These are phyloP conservation scores for Augochlorella aurata DNA, from an alignment of 2,888 invertebrate genomes.

Conservation along the genomic window DNA sequence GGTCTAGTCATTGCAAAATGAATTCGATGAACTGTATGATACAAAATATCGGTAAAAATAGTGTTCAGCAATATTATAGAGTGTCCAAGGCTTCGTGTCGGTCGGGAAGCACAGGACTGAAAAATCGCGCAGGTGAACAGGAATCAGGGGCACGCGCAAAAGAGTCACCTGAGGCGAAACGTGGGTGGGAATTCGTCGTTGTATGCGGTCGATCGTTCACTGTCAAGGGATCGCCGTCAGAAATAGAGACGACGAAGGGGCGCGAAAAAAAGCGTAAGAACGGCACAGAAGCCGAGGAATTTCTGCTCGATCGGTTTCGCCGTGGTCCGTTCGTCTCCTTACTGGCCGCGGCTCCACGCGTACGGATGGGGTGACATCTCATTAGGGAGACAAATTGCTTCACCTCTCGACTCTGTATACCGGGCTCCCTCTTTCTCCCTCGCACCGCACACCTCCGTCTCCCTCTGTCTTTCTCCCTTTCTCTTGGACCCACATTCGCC, in stretches of 20 bases:
- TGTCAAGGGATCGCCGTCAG: constrained; percentile 42
- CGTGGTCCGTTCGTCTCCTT: constrained; percentile 67
- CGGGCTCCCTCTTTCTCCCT: constrained; percentile 30
- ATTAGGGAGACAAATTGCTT: constrained; percentile 82
- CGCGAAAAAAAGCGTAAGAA: constrained; percentile 36
- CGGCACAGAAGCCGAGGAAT: constrained; percentile 52
- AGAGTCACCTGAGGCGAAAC: background rate
- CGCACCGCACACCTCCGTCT: background rate
- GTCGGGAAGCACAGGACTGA: background rate
- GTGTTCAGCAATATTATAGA: too few species aligned
- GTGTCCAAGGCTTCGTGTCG: too few species aligned
- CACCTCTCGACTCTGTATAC: constrained; percentile 73
- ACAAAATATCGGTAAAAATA: too few species aligned
- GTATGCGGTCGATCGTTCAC: constrained; percentile 44
- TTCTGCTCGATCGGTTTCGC: constrained; percentile 68
- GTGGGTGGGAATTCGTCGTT: background rate
- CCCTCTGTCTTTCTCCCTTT: background rate
- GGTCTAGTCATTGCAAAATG: too few species aligned
- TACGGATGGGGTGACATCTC: constrained; percentile 81
- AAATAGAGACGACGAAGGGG: constrained; percentile 5
- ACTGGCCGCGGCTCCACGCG: constrained; percentile 63
- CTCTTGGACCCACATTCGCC: constrained; percentile 14
- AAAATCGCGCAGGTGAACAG: background rate
- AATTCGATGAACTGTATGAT: too few species aligned
- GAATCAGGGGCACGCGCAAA: background rate